Evolutionary conservation across 2,797 vertebrate genomes (phyloP).

Genomic region (Brotula barbata): DNA sequence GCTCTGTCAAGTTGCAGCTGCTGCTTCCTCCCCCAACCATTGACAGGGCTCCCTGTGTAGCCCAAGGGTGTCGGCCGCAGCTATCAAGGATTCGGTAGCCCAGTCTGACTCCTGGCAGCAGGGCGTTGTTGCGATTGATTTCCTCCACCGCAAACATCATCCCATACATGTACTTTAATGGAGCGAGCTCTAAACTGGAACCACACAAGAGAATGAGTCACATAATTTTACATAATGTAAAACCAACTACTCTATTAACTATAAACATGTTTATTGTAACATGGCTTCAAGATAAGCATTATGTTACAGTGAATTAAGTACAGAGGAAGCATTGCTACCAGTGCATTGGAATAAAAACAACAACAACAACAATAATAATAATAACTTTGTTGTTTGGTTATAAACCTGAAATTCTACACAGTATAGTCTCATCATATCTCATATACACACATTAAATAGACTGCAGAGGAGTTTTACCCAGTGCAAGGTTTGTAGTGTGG

Average conservation of each 20-base stretch:
- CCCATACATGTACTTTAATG: constrained; percentile 72
- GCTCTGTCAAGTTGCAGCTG: constrained; percentile 49
- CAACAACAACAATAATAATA: too few relatives aligned
- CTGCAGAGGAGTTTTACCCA: constrained; percentile 74
- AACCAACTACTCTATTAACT: too few relatives aligned
- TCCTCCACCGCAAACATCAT: constrained; percentile 78
- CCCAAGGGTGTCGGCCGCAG: constrained; percentile 60
- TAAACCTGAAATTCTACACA: too few relatives aligned
- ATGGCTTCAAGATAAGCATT: too few relatives aligned
- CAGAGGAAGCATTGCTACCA: too few relatives aligned
- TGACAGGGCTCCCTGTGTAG: constrained; percentile 54
- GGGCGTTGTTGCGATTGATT: constrained; percentile 64
- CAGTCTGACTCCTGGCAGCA: constrained; percentile 71
- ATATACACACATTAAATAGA: too few relatives aligned
- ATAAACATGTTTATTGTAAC: too few relatives aligned
- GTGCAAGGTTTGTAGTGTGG: constrained; percentile 64
- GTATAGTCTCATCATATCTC: too few relatives aligned
- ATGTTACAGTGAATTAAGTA: too few relatives aligned
- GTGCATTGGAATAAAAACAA: too few relatives aligned
- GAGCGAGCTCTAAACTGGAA: constrained; percentile 74
- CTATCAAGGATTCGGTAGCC: constrained; percentile 70
- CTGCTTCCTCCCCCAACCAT: constrained; percentile 58
- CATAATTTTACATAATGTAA: neutral
- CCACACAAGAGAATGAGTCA: constrained; percentile 28
- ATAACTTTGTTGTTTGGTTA: too few relatives aligned